Conservation (phyloP, 35 echinoderm and acorn worm genomes). For the Nesometra sesokonis region DNA sequence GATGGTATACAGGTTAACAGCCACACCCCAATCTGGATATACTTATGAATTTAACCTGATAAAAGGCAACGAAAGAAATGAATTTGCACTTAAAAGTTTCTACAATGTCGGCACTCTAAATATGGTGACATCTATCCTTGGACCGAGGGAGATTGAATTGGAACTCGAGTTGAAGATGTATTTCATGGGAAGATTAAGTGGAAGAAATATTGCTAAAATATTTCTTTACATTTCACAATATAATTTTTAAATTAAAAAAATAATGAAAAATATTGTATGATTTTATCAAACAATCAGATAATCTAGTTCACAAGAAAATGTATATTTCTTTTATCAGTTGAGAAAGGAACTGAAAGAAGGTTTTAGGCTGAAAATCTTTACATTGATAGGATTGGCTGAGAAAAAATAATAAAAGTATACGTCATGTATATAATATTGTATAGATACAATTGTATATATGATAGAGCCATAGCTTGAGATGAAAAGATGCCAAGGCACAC, state of each 20-base stretch:
- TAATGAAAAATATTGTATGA: not conserved
- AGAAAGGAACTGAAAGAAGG: too few relatives aligned
- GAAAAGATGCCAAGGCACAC: too few relatives aligned
- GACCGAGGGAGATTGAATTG: slow-evolving; percentile 29
- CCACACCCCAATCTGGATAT: slow-evolving; percentile 20
- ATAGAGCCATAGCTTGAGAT: too few relatives aligned
- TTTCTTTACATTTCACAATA: not conserved
- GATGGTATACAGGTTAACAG: slow-evolving; percentile 29
- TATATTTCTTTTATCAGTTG: too few relatives aligned
- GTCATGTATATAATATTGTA: too few relatives aligned
- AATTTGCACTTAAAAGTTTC: not conserved
- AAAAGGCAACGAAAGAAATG: slow-evolving; percentile 20
- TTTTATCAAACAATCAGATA: too few relatives aligned
- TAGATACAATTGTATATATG: too few relatives aligned
- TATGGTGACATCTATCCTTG: not conserved
- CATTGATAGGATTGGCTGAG: not conserved
- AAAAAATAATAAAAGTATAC: not conserved
- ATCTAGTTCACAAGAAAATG: too few relatives aligned
- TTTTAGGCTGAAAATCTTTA: too few relatives aligned
- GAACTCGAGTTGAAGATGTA: slow-evolving; percentile 21
- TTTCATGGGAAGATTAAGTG: not conserved
- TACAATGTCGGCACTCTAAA: slow-evolving; percentile 18
- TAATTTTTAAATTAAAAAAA: not conserved
- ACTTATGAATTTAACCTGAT: slow-evolving; percentile 32
- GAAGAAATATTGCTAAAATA: not conserved